phyloP scores from a whole-genome alignment of 1,140 invertebrate species.

The Holcopasites calliopsidis region DNA sequence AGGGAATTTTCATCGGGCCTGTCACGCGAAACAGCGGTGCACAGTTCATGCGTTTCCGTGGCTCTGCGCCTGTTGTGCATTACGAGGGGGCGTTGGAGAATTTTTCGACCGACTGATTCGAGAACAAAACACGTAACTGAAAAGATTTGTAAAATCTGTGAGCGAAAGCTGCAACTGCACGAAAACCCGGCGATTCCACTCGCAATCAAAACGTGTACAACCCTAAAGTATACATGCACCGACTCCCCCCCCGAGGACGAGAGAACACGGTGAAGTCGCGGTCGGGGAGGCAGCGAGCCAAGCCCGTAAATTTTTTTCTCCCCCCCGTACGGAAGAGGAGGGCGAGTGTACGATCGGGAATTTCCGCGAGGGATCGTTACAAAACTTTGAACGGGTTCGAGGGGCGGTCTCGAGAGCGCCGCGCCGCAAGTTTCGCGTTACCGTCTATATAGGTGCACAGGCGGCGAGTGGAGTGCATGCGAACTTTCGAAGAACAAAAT shows the following conservation, averaged over 20 bases:
- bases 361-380: constrained; percentile 69
- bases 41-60: not conserved
- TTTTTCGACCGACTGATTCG: too few species aligned
- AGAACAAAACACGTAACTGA: too few species aligned
- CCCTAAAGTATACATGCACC: too few species aligned
- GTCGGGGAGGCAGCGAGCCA: not conserved
- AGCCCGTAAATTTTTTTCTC: constrained; percentile 25
- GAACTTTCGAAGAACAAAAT: constrained; percentile 72
- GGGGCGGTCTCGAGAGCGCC: constrained; percentile 62
- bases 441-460: constrained; percentile 22
- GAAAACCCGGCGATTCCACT: too few species aligned
- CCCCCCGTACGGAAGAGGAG: constrained; percentile 23
- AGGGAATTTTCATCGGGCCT: constrained; percentile 12
- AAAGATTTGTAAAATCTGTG: too few species aligned
- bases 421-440: constrained; percentile 64
- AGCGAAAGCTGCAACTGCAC: too few species aligned
- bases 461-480: constrained; percentile 61
- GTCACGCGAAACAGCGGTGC: not conserved
- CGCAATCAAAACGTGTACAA: too few species aligned
- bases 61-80: too few species aligned
- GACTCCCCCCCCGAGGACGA: too few species aligned
- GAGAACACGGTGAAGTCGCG: not conserved
- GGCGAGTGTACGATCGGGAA: constrained; percentile 56
- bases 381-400: constrained; percentile 73
- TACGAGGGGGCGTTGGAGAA: too few species aligned